These are phyloP conservation scores for Orchesella cincta DNA, from an alignment of 1,140 invertebrate genomes.

Conservation along the genomic window DNA sequence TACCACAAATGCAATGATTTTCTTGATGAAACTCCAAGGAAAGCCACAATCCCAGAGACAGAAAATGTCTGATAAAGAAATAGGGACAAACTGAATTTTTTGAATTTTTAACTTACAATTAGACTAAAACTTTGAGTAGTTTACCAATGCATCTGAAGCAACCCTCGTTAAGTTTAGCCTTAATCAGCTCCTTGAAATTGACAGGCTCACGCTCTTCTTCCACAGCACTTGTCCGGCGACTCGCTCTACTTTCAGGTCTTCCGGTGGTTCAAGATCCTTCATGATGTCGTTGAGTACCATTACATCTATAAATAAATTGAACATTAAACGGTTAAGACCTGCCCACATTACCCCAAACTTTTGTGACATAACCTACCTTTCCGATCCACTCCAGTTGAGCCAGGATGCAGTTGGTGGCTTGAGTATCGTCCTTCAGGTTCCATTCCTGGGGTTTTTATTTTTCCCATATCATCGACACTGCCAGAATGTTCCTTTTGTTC, in stretches of 20 bases:
- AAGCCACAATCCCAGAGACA: conserved; percentile 96
- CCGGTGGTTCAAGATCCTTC: no score
- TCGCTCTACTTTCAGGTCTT: conserved; percentile 79
- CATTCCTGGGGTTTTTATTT: neutral
- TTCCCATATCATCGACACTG: neutral
- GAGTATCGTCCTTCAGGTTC: neutral
- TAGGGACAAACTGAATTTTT: neutral
- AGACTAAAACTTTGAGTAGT: neutral
- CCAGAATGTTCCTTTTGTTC: conserved; percentile 18
- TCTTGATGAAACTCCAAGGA: conserved; percentile 65
- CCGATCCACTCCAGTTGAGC: neutral
- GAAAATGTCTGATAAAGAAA: conserved; percentile 71
- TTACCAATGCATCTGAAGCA: conserved; percentile 70
- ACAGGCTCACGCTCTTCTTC: neutral
- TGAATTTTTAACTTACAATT: neutral
- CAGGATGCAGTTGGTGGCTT: neutral
- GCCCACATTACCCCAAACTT: neutral
- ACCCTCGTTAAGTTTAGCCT: conserved; percentile 73
- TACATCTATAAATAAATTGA: conserved; percentile 73
- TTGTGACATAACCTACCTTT: neutral
- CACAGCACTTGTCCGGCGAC: conserved; percentile 55
- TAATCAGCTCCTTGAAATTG: conserved; percentile 78
- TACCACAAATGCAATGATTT: conserved; percentile 79
- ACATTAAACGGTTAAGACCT: neutral
- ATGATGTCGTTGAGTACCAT: conserved; percentile 96